Conservation (phyloP, 2,797 vertebrate species). For the Setipinna tenuifilis region DNA sequence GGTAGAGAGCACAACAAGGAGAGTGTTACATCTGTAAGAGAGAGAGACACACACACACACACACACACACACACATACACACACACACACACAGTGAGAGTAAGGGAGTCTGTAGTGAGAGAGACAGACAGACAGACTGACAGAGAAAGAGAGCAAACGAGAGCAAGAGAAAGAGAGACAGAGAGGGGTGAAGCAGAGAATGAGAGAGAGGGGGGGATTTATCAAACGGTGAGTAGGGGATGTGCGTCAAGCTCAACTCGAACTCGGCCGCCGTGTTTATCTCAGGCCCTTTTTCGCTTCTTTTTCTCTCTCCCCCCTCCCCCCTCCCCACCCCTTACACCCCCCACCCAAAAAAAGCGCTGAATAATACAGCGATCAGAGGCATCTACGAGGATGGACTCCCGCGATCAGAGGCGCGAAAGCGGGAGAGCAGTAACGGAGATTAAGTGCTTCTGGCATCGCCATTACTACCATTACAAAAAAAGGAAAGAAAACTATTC, state of each 20-base stretch:
- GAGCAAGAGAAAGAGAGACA: background rate
- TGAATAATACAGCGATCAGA: conserved; percentile 21
- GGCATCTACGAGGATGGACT: background rate
- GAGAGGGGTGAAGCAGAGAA: background rate
- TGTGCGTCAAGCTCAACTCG: too few relatives aligned
- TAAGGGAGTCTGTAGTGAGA: background rate
- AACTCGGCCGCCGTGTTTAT: background rate
- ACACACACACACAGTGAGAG: background rate
- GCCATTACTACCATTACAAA: conserved; percentile 27
- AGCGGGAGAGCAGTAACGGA: conserved; percentile 9
- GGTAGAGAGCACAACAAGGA: too few relatives aligned
- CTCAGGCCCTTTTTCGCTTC: background rate
- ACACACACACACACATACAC: background rate
- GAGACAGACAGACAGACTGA: background rate
- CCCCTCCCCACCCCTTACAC: background rate
- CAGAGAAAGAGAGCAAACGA: background rate
- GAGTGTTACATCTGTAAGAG: background rate
- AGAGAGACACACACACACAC: background rate
- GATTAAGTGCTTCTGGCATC: conserved; percentile 18
- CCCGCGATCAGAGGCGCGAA: background rate
- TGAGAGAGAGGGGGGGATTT: too few relatives aligned
- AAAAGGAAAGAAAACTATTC: conserved; percentile 17
- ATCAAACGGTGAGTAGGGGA: too few relatives aligned
- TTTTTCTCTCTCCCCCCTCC: background rate
- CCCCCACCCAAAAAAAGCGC: background rate